These are phyloP conservation scores for Carterocephalus palaemon DNA, from an alignment of 2,888 invertebrate species.

Conservation along the genomic window DNA sequence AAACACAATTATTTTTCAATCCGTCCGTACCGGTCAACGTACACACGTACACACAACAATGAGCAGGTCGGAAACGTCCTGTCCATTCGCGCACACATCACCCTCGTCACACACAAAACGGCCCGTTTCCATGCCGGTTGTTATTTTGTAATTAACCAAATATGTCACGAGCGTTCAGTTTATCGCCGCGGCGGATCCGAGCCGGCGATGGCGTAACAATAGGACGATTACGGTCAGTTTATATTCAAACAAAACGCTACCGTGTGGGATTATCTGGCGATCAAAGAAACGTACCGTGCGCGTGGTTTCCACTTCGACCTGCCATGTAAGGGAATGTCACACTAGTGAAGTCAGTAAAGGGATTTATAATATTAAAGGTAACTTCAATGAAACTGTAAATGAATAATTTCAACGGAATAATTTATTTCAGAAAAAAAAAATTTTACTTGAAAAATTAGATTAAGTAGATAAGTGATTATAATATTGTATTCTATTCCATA, in stretches of 20 bases:
- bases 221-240: constrained; percentile 41
- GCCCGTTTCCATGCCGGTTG: constrained; percentile 3
- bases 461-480: too few relatives aligned
- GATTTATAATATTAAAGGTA: background rate
- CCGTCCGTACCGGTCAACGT: too few relatives aligned
- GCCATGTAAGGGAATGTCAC: constrained; percentile 37
- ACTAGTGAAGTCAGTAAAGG: too few relatives aligned
- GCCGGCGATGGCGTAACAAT: constrained; percentile 39
- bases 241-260: constrained; percentile 30
- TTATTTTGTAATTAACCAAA: constrained; percentile 44
- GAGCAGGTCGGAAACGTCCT: too few relatives aligned
- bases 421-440: too few relatives aligned
- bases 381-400: background rate
- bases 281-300: constrained; percentile 27
- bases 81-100: too few relatives aligned
- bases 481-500: too few relatives aligned
- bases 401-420: background rate
- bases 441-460: too few relatives aligned
- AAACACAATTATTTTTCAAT: too few relatives aligned
- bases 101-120: background rate
- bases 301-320: constrained; percentile 5
- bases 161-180: constrained; percentile 38
- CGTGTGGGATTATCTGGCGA: constrained; percentile 28
- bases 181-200: constrained; percentile 11
- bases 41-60: too few relatives aligned